phyloP scores from a whole-genome alignment of 1,140 invertebrate genomes.

The Episyrphus balteatus region DNA sequence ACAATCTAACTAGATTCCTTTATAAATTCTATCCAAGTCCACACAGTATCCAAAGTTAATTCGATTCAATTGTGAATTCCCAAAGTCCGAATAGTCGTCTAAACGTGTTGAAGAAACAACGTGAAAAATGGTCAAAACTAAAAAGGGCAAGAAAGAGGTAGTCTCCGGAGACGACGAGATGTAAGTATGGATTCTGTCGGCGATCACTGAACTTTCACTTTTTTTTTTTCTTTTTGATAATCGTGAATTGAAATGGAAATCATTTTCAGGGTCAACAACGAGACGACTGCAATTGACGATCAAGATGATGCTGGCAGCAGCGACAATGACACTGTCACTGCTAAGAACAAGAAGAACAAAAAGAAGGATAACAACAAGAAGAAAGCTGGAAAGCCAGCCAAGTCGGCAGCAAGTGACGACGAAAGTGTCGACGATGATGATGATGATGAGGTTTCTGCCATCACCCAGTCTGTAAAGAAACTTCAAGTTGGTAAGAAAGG shows the following conservation, averaged over 20 bases:
- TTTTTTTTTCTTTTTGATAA: slow-evolving; percentile 14
- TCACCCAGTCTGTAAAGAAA: slow-evolving; percentile 25
- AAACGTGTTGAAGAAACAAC: slow-evolving; percentile 35
- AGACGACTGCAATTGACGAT: background rate
- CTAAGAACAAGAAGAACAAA: slow-evolving; percentile 32
- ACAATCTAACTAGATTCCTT: too few species aligned
- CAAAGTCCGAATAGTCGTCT: slow-evolving; percentile 21
- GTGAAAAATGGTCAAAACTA: slow-evolving; percentile 37
- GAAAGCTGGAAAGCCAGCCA: slow-evolving; percentile 2
- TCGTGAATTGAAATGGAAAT: background rate
- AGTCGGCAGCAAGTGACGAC: background rate
- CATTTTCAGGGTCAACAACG: background rate
- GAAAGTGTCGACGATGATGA: slow-evolving; percentile 16
- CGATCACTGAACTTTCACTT: slow-evolving; percentile 3
- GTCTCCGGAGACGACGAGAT: slow-evolving; percentile 31
- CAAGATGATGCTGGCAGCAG: background rate
- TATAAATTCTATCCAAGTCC: too few species aligned
- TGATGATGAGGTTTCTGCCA: slow-evolving; percentile 10
- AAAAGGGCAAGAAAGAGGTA: slow-evolving; percentile 39
- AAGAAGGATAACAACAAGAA: slow-evolving; percentile 19
- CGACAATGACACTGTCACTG: slow-evolving; percentile 18
- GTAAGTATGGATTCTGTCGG: slow-evolving; percentile 17
- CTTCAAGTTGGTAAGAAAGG: slow-evolving; percentile 21
- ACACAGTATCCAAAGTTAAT: too few species aligned
- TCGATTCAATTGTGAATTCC: slow-evolving; percentile 23